These are phyloP conservation scores for Meteorus sp. DNA, from an alignment of 1,140 invertebrate genomes.

Conservation along the genomic window DNA sequence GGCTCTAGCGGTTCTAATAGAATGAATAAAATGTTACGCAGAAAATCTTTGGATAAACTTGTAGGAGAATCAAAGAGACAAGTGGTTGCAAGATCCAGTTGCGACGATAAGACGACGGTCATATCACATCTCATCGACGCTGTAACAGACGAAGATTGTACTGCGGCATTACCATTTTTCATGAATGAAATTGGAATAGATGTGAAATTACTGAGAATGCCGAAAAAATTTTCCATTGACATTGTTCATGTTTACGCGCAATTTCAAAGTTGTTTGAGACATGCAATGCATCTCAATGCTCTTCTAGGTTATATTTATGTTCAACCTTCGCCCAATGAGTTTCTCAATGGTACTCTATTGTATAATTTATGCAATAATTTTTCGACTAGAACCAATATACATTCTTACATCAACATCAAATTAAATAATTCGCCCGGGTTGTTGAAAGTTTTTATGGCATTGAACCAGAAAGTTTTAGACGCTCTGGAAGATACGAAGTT, in stretches of 20 bases:
- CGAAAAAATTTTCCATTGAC: conserved; percentile 63
- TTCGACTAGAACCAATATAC: conserved; percentile 58
- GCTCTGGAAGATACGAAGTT: conserved; percentile 25
- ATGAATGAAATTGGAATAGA: conserved; percentile 68
- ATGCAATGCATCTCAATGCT: conserved; percentile 67
- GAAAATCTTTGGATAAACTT: conserved; percentile 30
- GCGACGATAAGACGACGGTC: not conserved
- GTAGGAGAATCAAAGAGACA: conserved; percentile 12
- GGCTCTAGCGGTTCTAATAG: conserved; percentile 53
- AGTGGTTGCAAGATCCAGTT: not conserved
- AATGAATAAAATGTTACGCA: conserved; percentile 33
- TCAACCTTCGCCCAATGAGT: conserved; percentile 59
- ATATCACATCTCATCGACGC: not conserved
- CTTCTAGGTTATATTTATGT: conserved; percentile 64
- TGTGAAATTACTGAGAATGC: conserved; percentile 61
- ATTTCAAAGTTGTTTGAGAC: conserved; percentile 70
- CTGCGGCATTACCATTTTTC: conserved; percentile 63
- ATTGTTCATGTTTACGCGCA: conserved; percentile 72
- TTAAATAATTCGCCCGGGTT: conserved; percentile 58
- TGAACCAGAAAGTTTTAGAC: conserved; percentile 31
- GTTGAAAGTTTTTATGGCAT: conserved; percentile 49
- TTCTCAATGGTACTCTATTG: conserved; percentile 72
- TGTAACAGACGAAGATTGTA: conserved; percentile 61
- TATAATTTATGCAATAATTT: conserved; percentile 71
- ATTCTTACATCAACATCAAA: conserved; percentile 58